A percentile compares a stretch with the other conserved stretches of the same genome.
phyloP scores from a whole-genome alignment of 2,113 vertebrate genomes.

The Cygnus atratus region DNA sequence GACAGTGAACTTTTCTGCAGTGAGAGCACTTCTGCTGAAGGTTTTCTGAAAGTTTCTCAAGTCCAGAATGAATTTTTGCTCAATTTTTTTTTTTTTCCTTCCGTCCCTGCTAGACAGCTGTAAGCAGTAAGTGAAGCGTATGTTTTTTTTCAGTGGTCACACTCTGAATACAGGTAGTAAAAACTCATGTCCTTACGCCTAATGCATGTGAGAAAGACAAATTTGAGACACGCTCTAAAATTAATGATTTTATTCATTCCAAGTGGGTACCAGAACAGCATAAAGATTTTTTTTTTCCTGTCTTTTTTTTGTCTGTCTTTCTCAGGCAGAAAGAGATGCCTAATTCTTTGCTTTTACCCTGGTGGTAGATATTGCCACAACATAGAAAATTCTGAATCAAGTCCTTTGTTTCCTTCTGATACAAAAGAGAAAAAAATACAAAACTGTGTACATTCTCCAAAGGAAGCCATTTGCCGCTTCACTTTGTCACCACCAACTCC shows the following conservation, averaged over 20 bases:
- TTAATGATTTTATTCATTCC: neutral
- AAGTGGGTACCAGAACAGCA: neutral
- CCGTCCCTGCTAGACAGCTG: neutral
- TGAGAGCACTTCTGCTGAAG: neutral
- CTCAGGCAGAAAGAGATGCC: neutral
- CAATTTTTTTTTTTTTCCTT: neutral
- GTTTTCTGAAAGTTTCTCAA: neutral
- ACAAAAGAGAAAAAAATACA: neutral
- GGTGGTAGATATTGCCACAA: neutral
- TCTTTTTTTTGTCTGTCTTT: neutral
- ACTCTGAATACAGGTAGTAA: neutral
- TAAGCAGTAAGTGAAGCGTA: neutral
- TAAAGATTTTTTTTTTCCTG: accelerated
- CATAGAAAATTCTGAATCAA: accelerated
- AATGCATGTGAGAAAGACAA: neutral
- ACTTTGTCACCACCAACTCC: neutral
- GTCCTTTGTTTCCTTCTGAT: neutral
- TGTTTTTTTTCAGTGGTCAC: neutral
- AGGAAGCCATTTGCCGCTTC: neutral
- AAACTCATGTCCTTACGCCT: neutral
- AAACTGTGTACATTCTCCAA: neutral
- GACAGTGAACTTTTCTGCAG: neutral
- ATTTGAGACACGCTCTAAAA: neutral
- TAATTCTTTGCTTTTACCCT: neutral
- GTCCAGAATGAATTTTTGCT: neutral